Percentiles rank a stretch among this genome's conserved stretches.
These are phyloP conservation scores for Saccopteryx leptura DNA, from an alignment of 2,113 vertebrate genomes.

Conservation along the genomic window DNA sequence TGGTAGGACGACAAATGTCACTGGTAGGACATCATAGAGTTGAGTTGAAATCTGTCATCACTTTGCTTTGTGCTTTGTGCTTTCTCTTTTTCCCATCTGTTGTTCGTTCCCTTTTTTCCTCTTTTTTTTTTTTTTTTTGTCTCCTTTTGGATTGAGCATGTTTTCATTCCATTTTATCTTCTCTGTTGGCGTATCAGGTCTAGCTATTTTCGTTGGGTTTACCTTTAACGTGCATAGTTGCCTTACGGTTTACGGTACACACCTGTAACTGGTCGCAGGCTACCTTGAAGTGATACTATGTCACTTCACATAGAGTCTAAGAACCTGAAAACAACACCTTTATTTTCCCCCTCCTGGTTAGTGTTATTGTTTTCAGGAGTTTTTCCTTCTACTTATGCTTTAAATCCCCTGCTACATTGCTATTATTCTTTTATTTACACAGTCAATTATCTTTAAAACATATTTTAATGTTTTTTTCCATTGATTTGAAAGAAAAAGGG, in stretches of 20 bases:
- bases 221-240: neutral
- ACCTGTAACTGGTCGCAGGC: neutral
- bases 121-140: neutral
- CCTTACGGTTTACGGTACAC: neutral
- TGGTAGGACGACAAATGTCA: neutral
- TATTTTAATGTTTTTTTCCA: neutral
- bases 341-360: neutral
- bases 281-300: rapidly evolving
- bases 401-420: too few relatives aligned
- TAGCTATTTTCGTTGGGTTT: neutral
- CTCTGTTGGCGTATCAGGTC: neutral
- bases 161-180: neutral
- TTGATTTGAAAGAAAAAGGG: too few relatives aligned
- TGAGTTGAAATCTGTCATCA: neutral
- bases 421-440: neutral
- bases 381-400: neutral
- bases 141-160: neutral
- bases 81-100: neutral
- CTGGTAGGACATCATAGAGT: rapidly evolving
- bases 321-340: too few relatives aligned
- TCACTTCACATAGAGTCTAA: rapidly evolving
- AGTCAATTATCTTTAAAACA: neutral
- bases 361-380: too few relatives aligned
- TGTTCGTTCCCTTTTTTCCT: neutral
- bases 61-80: neutral